These are phyloP conservation scores for Empidonax alnorum DNA, from an alignment of 2,113 vertebrate genomes.

Conservation along the genomic window DNA sequence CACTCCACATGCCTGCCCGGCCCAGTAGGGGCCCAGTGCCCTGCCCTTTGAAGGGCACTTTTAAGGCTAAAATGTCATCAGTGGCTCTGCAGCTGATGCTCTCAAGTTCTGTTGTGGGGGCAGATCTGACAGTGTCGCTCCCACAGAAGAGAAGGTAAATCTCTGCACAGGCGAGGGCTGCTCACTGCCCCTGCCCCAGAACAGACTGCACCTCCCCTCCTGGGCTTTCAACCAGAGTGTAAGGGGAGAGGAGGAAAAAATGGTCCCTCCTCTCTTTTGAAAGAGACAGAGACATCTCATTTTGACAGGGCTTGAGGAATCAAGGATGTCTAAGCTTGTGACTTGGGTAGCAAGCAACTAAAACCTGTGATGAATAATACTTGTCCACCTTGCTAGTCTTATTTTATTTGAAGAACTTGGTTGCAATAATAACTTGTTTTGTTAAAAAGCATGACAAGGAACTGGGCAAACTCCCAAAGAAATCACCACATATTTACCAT, in stretches of 20 bases:
- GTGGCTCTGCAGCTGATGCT: background rate
- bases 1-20: background rate
- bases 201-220: background rate
- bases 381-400: rapidly evolving
- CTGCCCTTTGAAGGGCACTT: background rate
- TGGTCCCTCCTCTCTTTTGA: background rate
- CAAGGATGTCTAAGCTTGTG: background rate
- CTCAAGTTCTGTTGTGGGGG: background rate
- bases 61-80: background rate
- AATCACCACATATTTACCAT: background rate
- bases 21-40: background rate
- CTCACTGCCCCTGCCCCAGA: background rate
- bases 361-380: background rate
- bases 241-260: background rate
- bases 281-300: background rate
- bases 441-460: background rate
- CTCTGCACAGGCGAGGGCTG: background rate
- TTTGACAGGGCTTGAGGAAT: background rate
- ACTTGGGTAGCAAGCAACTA: background rate
- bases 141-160: rapidly evolving
- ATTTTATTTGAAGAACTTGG: background rate
- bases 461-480: background rate
- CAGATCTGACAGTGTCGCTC: rapidly evolving
- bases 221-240: background rate
- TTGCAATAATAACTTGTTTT: background rate